A percentile compares a stretch with the other conserved stretches of the same genome.
phyloP scores from a whole-genome alignment of 92 coral and sea anemone genomes.

The Anthopleura xanthogrammica region DNA sequence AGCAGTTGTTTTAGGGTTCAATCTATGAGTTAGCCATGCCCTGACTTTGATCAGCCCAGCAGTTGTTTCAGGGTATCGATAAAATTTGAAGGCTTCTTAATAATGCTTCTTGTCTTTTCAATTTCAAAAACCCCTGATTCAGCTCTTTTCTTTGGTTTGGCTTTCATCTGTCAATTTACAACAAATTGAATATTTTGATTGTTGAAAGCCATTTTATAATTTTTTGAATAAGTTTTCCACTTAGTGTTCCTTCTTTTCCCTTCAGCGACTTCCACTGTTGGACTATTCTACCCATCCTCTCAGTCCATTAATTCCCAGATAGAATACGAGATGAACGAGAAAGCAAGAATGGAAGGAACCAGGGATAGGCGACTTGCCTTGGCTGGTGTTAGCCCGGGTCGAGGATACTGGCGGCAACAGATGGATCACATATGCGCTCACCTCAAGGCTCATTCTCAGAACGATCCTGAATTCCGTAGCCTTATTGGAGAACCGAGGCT shows the following conservation, averaged over 20 bases:
- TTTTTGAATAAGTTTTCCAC: background rate
- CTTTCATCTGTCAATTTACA: no score
- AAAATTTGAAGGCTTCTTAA: no score
- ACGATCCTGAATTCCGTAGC: conserved; percentile 91
- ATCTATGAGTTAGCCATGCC: no score
- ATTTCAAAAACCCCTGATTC: no score
- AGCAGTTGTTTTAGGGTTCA: no score
- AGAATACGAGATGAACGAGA: conserved; percentile 68
- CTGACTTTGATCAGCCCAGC: no score
- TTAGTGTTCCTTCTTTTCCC: background rate
- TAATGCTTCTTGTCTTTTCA: no score
- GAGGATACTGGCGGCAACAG: conserved; percentile 98
- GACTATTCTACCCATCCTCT: conserved; percentile 90
- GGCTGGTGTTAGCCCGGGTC: conserved; percentile 95
- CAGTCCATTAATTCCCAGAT: conserved; percentile 73
- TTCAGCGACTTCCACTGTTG: conserved; percentile 89
- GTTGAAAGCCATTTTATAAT: background rate
- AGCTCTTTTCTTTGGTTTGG: no score
- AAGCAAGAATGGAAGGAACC: conserved; percentile 71
- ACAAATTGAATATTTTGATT: no score
- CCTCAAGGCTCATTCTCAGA: conserved; percentile 92
- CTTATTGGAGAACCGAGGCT: conserved; percentile 95
- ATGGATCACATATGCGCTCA: conserved; percentile 99
- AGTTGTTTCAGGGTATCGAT: no score
- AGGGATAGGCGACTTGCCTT: conserved; percentile 86